Percentiles rank a stretch among this genome's conserved stretches.
Conservation (phyloP, 2,113 vertebrate genomes). For the Benthochromis sp. region DNA sequence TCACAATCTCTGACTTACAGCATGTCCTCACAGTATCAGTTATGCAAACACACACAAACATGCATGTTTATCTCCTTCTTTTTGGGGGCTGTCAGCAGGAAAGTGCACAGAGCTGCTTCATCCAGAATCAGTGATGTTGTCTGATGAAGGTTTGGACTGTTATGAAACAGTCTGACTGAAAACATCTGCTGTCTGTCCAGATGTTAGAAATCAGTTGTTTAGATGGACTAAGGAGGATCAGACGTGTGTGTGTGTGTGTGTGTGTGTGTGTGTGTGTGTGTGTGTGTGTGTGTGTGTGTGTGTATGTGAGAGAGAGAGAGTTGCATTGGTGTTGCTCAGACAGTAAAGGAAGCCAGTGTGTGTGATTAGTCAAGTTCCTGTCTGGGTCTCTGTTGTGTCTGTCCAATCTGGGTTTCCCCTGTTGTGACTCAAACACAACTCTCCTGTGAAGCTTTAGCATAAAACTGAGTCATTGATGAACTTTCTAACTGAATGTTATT, state of each 20-base stretch:
- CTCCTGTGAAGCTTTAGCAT: neutral
- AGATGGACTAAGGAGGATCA: neutral
- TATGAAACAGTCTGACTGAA: neutral
- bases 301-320: neutral
- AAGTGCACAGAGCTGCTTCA: neutral
- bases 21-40: neutral
- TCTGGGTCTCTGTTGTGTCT: constrained; percentile 22
- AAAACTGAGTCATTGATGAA: neutral
- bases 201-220: neutral
- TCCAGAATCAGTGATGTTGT: neutral
- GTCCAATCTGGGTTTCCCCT: neutral
- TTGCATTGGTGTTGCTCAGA: neutral
- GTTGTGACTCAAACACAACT: neutral
- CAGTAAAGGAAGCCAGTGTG: neutral
- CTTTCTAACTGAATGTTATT: neutral
- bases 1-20: neutral
- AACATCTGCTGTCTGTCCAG: neutral
- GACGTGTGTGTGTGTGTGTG: neutral
- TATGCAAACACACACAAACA: neutral
- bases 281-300: neutral
- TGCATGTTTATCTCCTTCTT: neutral
- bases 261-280: neutral
- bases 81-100: neutral
- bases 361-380: neutral
- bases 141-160: neutral